A percentile compares a stretch with the other conserved stretches of the same genome.
These are phyloP conservation scores for Amorpha juglandis DNA, from an alignment of 2,888 invertebrate genomes.

Conservation along the genomic window DNA sequence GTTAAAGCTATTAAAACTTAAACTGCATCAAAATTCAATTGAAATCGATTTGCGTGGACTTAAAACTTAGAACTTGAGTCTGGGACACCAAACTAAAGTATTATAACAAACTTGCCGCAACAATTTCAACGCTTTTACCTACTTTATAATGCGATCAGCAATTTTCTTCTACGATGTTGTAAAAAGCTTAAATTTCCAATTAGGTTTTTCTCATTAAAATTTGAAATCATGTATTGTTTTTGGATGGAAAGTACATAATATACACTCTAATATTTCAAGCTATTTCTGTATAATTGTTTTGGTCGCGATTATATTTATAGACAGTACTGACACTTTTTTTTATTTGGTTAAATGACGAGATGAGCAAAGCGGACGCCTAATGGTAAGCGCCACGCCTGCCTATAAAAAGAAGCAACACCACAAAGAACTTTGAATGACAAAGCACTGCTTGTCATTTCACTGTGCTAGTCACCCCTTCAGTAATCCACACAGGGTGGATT, in stretches of 20 bases:
- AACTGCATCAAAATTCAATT: constrained; percentile 22
- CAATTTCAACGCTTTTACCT: constrained; percentile 35
- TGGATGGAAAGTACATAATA: neutral
- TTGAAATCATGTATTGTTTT: neutral
- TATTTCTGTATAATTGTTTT: constrained; percentile 4
- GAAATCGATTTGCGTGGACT: constrained; percentile 41
- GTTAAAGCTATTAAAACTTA: constrained; percentile 19
- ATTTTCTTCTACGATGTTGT: constrained; percentile 30
- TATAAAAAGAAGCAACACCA: too few relatives aligned
- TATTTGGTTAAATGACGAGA: too few relatives aligned
- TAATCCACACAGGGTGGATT: too few relatives aligned
- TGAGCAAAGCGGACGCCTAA: too few relatives aligned
- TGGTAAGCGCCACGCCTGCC: too few relatives aligned
- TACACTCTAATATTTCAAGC: too few relatives aligned
- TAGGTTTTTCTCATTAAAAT: neutral
- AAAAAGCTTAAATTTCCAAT: neutral
- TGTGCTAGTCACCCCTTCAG: too few relatives aligned
- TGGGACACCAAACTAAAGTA: constrained; percentile 44
- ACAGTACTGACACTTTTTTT: too few relatives aligned
- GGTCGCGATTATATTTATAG: neutral
- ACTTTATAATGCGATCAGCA: constrained; percentile 39
- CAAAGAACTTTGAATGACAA: too few relatives aligned
- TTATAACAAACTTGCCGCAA: constrained; percentile 36
- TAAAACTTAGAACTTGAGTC: constrained; percentile 39
- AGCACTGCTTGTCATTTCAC: too few relatives aligned